These are phyloP conservation scores for Leuctra nigra DNA, from an alignment of 2,888 invertebrate species.

Conservation along the genomic window DNA sequence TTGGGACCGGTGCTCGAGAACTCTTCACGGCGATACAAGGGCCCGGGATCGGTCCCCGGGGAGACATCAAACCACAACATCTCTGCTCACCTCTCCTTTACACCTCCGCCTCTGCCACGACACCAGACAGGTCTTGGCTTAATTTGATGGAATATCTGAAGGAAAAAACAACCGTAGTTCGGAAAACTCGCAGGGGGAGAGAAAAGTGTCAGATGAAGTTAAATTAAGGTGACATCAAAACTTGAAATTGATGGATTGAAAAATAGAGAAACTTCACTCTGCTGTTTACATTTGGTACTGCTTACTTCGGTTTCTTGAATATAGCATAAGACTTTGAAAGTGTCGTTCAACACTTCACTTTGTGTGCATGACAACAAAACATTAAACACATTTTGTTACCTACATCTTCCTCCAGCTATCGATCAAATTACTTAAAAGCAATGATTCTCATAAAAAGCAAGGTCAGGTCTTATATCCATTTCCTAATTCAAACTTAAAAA, in stretches of 20 bases:
- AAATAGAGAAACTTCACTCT: no score
- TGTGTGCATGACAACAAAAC: no score
- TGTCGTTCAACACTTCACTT: no score
- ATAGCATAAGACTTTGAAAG: no score
- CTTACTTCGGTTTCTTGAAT: no score
- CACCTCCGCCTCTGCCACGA: not conserved
- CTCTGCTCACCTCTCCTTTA: not conserved
- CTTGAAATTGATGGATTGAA: conserved; percentile 12
- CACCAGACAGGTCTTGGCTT: not conserved
- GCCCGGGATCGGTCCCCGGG: conserved; percentile 5
- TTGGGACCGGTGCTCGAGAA: not conserved
- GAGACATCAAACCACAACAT: conserved; percentile 12
- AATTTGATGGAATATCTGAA: conserved; percentile 14
- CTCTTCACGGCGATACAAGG: not conserved
- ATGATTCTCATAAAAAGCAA: no score
- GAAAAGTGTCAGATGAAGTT: conserved; percentile 9
- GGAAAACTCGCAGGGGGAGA: not conserved
- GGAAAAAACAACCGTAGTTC: not conserved
- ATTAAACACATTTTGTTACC: no score
- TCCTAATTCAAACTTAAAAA: no score
- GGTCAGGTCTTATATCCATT: no score
- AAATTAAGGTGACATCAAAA: conserved; percentile 10
- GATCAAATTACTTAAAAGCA: no score
- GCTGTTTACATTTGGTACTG: no score
- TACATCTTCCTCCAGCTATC: no score